Conservation (phyloP, 2,888 invertebrate genomes). For the Ecdyonurus torrentis region DNA sequence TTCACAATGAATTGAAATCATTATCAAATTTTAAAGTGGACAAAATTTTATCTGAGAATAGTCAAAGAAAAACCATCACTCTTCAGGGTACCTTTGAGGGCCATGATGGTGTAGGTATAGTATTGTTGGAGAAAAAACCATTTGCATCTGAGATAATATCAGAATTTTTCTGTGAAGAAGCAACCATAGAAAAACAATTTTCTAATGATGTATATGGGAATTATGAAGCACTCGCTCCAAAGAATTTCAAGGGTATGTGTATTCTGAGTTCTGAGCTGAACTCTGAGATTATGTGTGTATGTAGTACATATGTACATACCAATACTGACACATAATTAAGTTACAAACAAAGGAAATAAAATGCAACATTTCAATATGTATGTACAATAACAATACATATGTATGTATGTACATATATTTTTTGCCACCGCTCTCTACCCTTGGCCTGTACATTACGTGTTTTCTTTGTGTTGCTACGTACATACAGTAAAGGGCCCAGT, state of each 20-base stretch:
- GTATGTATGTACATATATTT: too few relatives aligned
- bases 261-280: conserved; percentile 16
- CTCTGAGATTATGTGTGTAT: conserved; percentile 2
- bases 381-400: too few relatives aligned
- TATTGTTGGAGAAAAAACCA: conserved; percentile 66
- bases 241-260: conserved; percentile 48
- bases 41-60: conserved; percentile 53
- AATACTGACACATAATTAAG: background rate
- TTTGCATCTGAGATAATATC: conserved; percentile 49
- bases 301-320: conserved; percentile 2
- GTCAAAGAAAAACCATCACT: conserved; percentile 50
- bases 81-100: conserved; percentile 46
- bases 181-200: conserved; percentile 43
- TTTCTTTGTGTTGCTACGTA: too few relatives aligned
- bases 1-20: conserved; percentile 20
- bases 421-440: too few relatives aligned
- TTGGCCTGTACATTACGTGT: too few relatives aligned
- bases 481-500: too few relatives aligned
- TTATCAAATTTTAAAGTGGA: conserved; percentile 48
- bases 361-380: too few relatives aligned
- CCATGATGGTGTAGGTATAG: conserved; percentile 44
- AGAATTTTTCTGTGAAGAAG: conserved; percentile 34
- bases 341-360: too few relatives aligned
- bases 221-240: conserved; percentile 50
- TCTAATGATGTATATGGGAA: conserved; percentile 75